Evolutionary conservation across 2,888 invertebrate genomes (phyloP), one percentile per base, ranked within the genome.

Genomic region (Crocallis elinguaria): DNA sequence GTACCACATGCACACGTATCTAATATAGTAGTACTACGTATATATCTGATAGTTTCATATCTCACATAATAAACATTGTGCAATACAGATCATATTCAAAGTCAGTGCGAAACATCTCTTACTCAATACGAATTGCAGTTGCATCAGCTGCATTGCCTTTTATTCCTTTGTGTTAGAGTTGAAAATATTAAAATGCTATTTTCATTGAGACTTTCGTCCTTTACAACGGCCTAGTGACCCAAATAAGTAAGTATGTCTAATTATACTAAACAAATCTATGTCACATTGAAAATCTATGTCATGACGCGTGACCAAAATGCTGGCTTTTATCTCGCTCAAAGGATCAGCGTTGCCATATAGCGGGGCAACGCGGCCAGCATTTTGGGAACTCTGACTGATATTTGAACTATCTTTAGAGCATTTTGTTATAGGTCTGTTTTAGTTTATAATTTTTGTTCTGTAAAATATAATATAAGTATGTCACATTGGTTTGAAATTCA

Each of bases 141-240:
- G 29, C 12, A 12, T 25, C 1, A 1, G 9, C 25, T 25, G 9
- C 17, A 16, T 33, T n/a, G n/a, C n/a, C n/a, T n/a, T n/a, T 6
- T 44, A 33, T 13, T 6, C 3, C 36, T 16, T 44, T 36, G 35
- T 17, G 12, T 19, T 46, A 37, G 30, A 30, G 32, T 30, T 44
- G 16, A 30, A 17, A 11, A 19, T 44, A 13, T 12, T 9, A 38
- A 12, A 37, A 41, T 25, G n/a, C n/a, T 9, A 19, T 27, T 9
- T 16, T 53, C 42, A 46, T 52, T 16, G 19, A 30, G 14, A 25
- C 6, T 49, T 42, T n/a, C 38, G 52, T 58, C 44, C 49, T 50
- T 43, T n/a, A 21, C 35, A 37, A 44, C 52, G 63, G 27, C 60
- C 66, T 44, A 66, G 58, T 67, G 48, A 67, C 69, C 66, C 61